Base-by-base conservation (phyloP, 2,888 invertebrate genomes). In the Omphaloscelis lunosa region DNA sequence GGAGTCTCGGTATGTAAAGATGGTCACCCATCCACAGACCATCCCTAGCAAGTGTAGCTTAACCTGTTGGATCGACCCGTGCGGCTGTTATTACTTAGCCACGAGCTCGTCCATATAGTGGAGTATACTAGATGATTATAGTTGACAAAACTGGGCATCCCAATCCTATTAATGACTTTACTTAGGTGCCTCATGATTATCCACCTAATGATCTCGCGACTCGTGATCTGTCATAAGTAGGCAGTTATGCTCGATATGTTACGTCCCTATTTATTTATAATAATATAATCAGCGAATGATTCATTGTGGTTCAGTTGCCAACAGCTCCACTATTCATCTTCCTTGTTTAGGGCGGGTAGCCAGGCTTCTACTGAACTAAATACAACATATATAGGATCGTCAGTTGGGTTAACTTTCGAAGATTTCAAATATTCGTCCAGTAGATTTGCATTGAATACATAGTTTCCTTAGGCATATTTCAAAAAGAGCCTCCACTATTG, bases 281-380 rank as follows among this genome's bases (percentile, higher is more conserved):
- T 81, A 82, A 66, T 67, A 65, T 69, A 72, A 80, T 73, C 63
- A 76, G 73, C 29, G 59, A 59, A 83, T 84, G 86, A 86, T 79
- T 79, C 56, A 84, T 75, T 58, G 41, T 51, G 65, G 75, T 77
- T 84, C 72, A 59, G 70, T 81, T 86, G 79, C 79, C 86, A 86
- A 75, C 71, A 59, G 29, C 29, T 41, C 20, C 4, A 0, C 56
- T 48, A 80, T 83, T 71, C 71, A 75, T 83, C 75, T 75, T 79
- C 29, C 63, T 68, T 79, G 79, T 83, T 75, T 65, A 68, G 70
- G 78, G 73, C 79, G 51, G 62, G 69, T 78, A 78, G 68, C 69
- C 83, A 82, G 41, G n/a, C 34, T 34, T 29, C 23, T 39, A 20
- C 59, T 48, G 23, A 23, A 58, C 58, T 34, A 34, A 34, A 29